A percentile compares a stretch with the other conserved stretches of the same genome.
Conservation (phyloP, 2,113 vertebrate species). For the Candoia aspera region DNA sequence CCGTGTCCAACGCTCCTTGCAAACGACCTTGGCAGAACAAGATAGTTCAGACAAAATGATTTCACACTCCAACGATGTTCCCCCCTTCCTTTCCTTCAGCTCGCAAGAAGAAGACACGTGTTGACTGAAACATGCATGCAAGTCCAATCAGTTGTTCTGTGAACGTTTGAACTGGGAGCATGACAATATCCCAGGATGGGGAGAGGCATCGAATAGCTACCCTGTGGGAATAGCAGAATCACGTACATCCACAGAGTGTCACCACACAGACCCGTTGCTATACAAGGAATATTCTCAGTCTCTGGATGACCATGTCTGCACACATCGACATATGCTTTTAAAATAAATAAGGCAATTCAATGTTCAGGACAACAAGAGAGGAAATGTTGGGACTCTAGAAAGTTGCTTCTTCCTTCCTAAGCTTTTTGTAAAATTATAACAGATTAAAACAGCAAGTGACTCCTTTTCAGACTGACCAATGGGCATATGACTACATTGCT, state of each 20-base stretch:
- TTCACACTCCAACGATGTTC: too few relatives aligned
- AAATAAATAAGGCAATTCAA: not conserved
- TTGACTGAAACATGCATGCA: too few relatives aligned
- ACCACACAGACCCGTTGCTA: not conserved
- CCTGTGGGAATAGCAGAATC: not conserved
- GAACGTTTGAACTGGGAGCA: too few relatives aligned
- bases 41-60: too few relatives aligned
- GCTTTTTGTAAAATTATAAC: slow-evolving; percentile 14
- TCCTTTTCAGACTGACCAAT: slow-evolving; percentile 42
- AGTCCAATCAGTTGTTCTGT: too few relatives aligned
- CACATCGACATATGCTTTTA: not conserved
- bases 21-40: too few relatives aligned
- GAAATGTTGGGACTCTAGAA: not conserved
- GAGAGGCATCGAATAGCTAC: not conserved
- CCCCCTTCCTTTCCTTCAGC: too few relatives aligned
- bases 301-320: not conserved
- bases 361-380: not conserved
- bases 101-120: too few relatives aligned
- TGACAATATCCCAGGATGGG: not conserved
- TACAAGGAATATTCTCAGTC: not conserved
- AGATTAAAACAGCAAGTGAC: slow-evolving; percentile 26
- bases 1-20: too few relatives aligned
- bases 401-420: not conserved
- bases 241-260: not conserved
- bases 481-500: not conserved